phyloP scores from a whole-genome alignment of 2,113 vertebrate species.

The Holacanthus passer region DNA sequence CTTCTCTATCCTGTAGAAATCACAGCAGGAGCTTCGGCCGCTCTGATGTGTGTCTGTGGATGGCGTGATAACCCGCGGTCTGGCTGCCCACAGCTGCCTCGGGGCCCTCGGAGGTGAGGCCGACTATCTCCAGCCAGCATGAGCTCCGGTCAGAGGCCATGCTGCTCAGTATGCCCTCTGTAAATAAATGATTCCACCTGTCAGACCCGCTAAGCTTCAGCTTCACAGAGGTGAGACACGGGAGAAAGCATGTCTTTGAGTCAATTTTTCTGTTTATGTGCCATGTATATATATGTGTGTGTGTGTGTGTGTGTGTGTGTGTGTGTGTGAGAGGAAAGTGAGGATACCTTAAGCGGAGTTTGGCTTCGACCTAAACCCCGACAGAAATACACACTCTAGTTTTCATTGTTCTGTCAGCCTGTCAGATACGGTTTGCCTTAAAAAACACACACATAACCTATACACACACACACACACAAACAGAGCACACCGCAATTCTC shows the following conservation, averaged over 20 bases:
- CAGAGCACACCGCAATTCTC: not conserved
- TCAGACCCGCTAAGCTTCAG: conserved; percentile 53
- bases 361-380: conserved; percentile 29
- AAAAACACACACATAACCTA: not conserved
- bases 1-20: conserved; percentile 10
- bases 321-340: not conserved
- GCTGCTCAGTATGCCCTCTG: conserved; percentile 43
- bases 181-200: conserved; percentile 74
- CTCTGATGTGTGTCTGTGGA: not conserved
- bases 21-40: conserved; percentile 34
- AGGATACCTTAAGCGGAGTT: conserved; percentile 3
- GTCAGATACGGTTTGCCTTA: conserved; percentile 35
- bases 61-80: conserved; percentile 43
- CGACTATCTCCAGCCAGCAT: conserved; percentile 52
- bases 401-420: conserved; percentile 44
- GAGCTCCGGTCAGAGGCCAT: conserved; percentile 55
- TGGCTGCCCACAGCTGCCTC: conserved; percentile 36
- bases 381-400: conserved; percentile 34
- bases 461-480: conserved; percentile 8
- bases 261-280: conserved; percentile 8
- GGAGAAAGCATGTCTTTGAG: conserved; percentile 22
- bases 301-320: not conserved
- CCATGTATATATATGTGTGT: not conserved
- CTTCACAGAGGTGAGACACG: conserved; percentile 5
- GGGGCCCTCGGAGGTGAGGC: conserved; percentile 28